Evolutionary conservation across 1,140 invertebrate species (phyloP).

Genomic region (Diprion similis): DNA sequence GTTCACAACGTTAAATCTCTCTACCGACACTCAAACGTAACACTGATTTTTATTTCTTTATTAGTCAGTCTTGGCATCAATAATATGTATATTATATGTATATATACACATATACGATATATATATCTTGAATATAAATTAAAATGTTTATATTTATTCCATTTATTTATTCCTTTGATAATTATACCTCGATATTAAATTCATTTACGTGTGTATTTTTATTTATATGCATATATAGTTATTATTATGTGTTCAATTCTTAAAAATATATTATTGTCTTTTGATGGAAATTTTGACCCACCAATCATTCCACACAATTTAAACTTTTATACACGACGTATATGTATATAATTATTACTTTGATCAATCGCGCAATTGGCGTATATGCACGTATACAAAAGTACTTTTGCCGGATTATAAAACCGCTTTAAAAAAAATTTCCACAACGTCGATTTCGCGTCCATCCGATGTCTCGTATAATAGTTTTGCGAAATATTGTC

Average conservation of each 20-base stretch:
- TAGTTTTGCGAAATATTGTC: no score
- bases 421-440: no score
- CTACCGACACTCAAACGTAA: constrained; percentile 61
- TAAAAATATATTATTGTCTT: constrained; percentile 65
- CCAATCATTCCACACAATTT: background rate
- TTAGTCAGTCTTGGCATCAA: constrained; percentile 60
- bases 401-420: no score
- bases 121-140: no score
- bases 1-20: constrained; percentile 54
- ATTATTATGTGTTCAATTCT: constrained; percentile 41
- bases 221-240: constrained; percentile 46
- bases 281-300: constrained; percentile 55
- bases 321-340: background rate
- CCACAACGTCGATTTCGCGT: no score
- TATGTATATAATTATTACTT: no score
- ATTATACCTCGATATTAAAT: background rate
- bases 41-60: constrained; percentile 48
- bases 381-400: no score
- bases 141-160: background rate
- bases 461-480: no score
- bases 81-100: constrained; percentile 14
- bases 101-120: constrained; percentile 9
- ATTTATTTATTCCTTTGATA: background rate
- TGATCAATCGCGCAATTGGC: no score
- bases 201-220: constrained; percentile 12